Evolutionary conservation across 30 jellyfish, hydroid and myxozoan genomes (phyloP), one percentile per base, ranked within the genome.

Genomic region (Cassiopea xamachana): DNA sequence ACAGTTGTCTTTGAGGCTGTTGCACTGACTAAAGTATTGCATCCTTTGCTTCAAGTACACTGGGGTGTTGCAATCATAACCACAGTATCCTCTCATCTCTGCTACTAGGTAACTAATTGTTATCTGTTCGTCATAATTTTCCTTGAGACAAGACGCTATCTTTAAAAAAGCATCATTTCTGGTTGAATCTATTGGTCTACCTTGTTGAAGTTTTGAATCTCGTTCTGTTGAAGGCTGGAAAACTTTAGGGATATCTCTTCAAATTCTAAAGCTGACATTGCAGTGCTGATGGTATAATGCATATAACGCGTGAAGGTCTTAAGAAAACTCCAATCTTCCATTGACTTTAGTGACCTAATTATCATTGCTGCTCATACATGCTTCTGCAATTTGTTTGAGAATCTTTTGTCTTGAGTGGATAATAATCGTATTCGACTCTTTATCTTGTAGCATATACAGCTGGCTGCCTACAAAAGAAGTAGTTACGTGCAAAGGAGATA

Each of bases 61-160:
- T 73, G 86, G 88, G 70, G 77, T 79, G 81, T 89, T 79, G 83
- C 93, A 73, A 19, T 74, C 93, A 73, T 85, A 88, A 73, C 88
- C 93, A 85, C 93, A 85, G 87, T 60, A 85, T 85, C 49, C 88
- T 80, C 83, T 79, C 96, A 89, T 81, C 92, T 74, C 45, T 79
- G 82, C 74, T 48, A 89, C 96, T 73, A 89, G 81, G 81, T 80
- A 92, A 48, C 62, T 48, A 1, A 89, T 70, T 45, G 96, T 89
- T 70, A 10, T 80, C 89, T 89, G 91, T 46, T 80, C 96, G 48
- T 89, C 96, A 48, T 81, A 71, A 72, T 89, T 89, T 70, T 80
- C 87, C 39, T 79, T 80, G 46, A 89, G 82, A 87, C 79, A 80
- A 5, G 64, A 19, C 73, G 92, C 91, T 43, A 3, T 55, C 39